phyloP scores from a whole-genome alignment of 2,888 invertebrate species.

The Hetaerina titia region DNA sequence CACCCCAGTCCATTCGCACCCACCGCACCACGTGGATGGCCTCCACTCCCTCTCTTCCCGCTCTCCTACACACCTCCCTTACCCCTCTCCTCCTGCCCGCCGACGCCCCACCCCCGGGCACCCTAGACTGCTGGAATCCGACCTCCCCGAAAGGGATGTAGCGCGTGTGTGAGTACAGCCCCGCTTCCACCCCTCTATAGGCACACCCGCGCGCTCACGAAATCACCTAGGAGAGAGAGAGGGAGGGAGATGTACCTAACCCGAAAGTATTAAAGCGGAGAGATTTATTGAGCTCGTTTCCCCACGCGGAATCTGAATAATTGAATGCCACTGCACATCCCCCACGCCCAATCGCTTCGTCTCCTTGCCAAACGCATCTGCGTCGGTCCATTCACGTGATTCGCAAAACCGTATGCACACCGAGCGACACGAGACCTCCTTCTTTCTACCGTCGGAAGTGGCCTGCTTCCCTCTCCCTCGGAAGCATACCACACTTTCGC shows the following conservation, averaged over 20 bases:
- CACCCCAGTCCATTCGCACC: not conserved
- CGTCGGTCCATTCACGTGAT: not conserved
- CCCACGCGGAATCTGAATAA: slow-evolving; percentile 4
- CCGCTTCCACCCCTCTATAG: not conserved
- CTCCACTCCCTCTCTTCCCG: not conserved
- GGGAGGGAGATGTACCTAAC: not conserved
- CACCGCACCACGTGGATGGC: not conserved
- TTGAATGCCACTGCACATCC: not conserved
- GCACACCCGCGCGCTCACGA: not conserved
- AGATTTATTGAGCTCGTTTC: slow-evolving; percentile 1
- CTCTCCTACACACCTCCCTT: not conserved
- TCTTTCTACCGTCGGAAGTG: too few relatives aligned
- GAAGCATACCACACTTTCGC: not conserved
- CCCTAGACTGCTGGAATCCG: not conserved
- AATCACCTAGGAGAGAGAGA: not conserved
- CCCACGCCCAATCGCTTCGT: not conserved
- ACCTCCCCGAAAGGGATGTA: not conserved
- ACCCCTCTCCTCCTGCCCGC: not conserved
- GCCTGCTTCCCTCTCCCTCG: too few relatives aligned
- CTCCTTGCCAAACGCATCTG: not conserved
- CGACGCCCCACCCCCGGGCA: not conserved
- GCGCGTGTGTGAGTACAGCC: not conserved
- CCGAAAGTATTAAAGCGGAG: not conserved
- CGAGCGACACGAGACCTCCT: not conserved
- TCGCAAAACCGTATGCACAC: not conserved